Base-by-base conservation (phyloP, 2,797 vertebrate species). In the Sciurus carolinensis region DNA sequence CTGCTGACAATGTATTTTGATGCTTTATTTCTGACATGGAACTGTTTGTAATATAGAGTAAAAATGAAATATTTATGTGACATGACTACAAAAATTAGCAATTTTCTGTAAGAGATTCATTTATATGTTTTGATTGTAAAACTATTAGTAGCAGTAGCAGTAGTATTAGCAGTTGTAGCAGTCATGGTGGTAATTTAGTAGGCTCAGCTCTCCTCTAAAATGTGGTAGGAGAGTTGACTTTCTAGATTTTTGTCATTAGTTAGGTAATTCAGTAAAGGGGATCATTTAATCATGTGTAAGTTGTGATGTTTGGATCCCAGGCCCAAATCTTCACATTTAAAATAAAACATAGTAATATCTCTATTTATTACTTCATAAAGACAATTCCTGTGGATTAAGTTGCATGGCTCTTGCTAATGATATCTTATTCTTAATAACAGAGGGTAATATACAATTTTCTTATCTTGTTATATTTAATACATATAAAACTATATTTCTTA, bases 61-160 rank as follows among this genome's bases (percentile, higher is more conserved):
- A 97, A 98, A 97, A 97, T 66, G 6, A 89, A 50, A n/a, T 54
- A 7, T 36, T 30, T 93, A 75, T 95, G 92, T 97, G 92, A 97
- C 66, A 97, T 84, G 97, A 10, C 57, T 73, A 89, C 86, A 98
- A 97, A 85, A 97, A 96, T 90, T 98, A 93, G 89, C 90, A 97
- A 80, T 66, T 95, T 36, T 69, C 93, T 87, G 14, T 81, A 91
- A 90, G 57, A 12, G 87, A 8, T 62, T 67, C 64, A 39, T 75
- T 91, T 18, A 66, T 57, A 44, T 52, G 2, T 54, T 73, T 93
- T 88, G 47, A 79, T 59, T 18, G 71, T 52, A 54, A 75, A 92
- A 76, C 79, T 89, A 84, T 57, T 88, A 67, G 0, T 44, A 57
- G 26, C 7, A 89, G 47, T 26, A 64, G 5, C 44, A 88, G 52